Conservation (phyloP, 1,140 invertebrate genomes). For the Caenorhabditis briggsae region DNA sequence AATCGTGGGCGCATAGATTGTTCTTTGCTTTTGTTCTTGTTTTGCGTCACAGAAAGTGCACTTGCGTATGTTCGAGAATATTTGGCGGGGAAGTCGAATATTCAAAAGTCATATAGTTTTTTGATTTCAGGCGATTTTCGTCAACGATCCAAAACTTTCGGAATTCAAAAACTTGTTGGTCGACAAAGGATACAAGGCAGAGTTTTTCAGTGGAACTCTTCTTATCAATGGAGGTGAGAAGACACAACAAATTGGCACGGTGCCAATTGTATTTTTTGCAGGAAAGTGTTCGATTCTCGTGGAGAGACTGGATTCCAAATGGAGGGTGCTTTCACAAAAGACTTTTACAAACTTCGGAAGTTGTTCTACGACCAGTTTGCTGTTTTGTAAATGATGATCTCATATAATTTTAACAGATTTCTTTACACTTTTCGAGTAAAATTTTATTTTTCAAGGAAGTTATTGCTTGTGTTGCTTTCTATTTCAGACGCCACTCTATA, state of each 20-base stretch:
- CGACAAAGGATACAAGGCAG: slow-evolving; percentile 88
- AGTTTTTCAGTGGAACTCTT: slow-evolving; percentile 92
- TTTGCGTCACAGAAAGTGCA: neutral
- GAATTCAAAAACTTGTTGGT: slow-evolving; percentile 96
- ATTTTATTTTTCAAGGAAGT: slow-evolving; percentile 6
- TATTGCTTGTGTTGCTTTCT: neutral
- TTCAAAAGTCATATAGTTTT: no score
- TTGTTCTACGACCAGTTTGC: slow-evolving; percentile 96
- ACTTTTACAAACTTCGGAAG: slow-evolving; percentile 93
- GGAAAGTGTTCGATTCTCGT: slow-evolving; percentile 86
- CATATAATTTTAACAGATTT: neutral
- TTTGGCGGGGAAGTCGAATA: neutral
- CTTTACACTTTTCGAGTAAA: no score
- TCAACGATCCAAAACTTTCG: slow-evolving; percentile 94
- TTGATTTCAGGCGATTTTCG: slow-evolving; percentile 83
- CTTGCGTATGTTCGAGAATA: neutral
- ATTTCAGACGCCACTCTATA: neutral
- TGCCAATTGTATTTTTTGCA: neutral
- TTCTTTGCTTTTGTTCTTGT: slow-evolving; percentile 7
- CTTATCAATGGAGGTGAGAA: slow-evolving; percentile 86
- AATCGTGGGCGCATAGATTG: neutral
- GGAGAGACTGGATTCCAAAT: slow-evolving; percentile 91
- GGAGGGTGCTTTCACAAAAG: slow-evolving; percentile 92
- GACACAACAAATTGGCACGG: neutral
- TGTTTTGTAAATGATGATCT: slow-evolving; percentile 84